Evolutionary conservation across 1,140 invertebrate genomes (phyloP), one percentile per base, ranked within the genome.

Genomic region (Anoplolepis gracilipes): DNA sequence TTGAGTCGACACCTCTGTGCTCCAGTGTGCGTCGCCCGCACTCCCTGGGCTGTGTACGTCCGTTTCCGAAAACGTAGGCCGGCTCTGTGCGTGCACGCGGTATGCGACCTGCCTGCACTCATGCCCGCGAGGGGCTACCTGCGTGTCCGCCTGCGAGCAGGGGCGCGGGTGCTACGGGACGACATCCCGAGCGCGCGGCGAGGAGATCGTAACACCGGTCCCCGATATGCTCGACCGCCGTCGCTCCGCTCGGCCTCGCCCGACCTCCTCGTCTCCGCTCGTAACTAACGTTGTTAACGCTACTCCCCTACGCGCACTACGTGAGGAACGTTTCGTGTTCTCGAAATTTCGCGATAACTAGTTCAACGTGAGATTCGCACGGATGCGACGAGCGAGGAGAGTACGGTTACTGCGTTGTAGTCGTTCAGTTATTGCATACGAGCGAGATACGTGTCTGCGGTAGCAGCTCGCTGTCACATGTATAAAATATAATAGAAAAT

Each of bases 41-140:
- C 39, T 46, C 42, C 10, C 30, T 57, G 39, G 39, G 7, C 36
- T 10, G 2, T 55, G 82, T 89, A 92, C 89, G 87, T 81, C 82
- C 90, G 91, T 90, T 91, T 92, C 92, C 92, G 91, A 93, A 93
- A 93, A 93, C 92, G 92, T 93, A 91, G 90, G 91, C 88, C 85
- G 82, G 85, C 86, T 82, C 84, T 81, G 81, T 49, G 76, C 67
- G 65, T 4, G 11, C 42, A 13, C 42, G 30, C 64, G 49, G 78
- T 72, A 82, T 82, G 67, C 78, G 53, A 81, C 65, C 65, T 59
- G 78, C 53, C 53, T 59, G 78, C 53, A 81, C 64, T 69, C 64
- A 25, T 53, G 22, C 30, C 62, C 28, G 62, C n/a, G 30, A 59
- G 61, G 36, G 33, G 22, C 78, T 82, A 72, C 78, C 78, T 82